Conservation (phyloP, 2,888 invertebrate genomes). For the Calameuta pallipes region DNA sequence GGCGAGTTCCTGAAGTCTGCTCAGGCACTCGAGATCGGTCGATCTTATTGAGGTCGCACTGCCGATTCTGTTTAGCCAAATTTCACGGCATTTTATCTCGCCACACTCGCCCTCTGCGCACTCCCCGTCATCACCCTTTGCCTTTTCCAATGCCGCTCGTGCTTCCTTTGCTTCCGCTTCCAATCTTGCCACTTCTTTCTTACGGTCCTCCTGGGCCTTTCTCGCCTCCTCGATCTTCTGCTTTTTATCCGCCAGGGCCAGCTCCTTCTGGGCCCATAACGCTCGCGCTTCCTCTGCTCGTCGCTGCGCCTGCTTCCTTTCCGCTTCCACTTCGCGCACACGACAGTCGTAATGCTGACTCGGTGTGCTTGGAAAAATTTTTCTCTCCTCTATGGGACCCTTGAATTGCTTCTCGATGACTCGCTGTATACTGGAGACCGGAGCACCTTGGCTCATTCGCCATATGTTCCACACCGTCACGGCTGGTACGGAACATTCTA, state of each 20-base stretch:
- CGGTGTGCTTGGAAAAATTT: conserved; percentile 30
- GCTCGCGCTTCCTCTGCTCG: conserved; percentile 47
- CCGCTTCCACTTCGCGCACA: conserved; percentile 51
- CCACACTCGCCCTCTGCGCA: conserved; percentile 40
- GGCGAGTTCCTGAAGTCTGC: conserved; percentile 68
- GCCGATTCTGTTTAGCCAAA: conserved; percentile 31
- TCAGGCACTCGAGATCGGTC: conserved; percentile 63
- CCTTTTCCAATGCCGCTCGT: conserved; percentile 28
- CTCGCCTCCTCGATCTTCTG: conserved; percentile 45
- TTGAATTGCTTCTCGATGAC: conserved; percentile 46
- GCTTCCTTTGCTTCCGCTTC: conserved; percentile 38
- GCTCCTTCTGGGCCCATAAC: conserved; percentile 42
- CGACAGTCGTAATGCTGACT: conserved; percentile 53
- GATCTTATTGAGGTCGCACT: conserved; percentile 51
- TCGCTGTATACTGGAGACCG: conserved; percentile 31
- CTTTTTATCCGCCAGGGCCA: conserved; percentile 35
- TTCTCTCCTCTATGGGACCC: conserved; percentile 1
- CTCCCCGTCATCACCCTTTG: conserved; percentile 20
- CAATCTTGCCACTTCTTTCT: conserved; percentile 38
- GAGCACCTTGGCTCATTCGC: conserved; percentile 53
- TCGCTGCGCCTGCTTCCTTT: conserved; percentile 47
- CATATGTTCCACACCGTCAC: conserved; percentile 73
- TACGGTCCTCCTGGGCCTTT: conserved; percentile 40
- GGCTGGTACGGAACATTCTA: conserved; percentile 74
- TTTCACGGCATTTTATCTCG: conserved; percentile 37